Conservation (phyloP, 92 coral and sea anemone genomes). For the Palythoa heliodiscus region DNA sequence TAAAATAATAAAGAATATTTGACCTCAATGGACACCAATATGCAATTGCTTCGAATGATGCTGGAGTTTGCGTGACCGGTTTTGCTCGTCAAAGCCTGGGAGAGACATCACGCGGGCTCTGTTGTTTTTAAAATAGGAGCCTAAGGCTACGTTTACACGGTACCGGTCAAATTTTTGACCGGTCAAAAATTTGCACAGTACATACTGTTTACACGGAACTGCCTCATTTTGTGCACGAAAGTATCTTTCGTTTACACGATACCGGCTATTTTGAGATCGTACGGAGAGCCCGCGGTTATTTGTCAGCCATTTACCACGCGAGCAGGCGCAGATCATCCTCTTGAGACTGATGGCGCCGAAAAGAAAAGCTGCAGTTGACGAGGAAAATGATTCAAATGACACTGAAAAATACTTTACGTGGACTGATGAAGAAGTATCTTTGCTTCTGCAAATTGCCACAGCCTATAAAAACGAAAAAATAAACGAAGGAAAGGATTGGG, state of each 20-base stretch:
- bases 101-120: too few species aligned
- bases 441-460: slow-evolving; percentile 41
- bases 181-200: neutral
- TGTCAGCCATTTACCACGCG: slow-evolving; percentile 7
- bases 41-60: too few species aligned
- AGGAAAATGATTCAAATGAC: neutral
- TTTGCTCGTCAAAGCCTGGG: too few species aligned
- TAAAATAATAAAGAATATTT: too few species aligned
- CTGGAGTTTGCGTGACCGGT: too few species aligned
- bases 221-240: neutral
- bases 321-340: neutral
- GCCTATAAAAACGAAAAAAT: slow-evolving; percentile 31
- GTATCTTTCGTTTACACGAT: neutral
- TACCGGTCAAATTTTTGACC: too few species aligned
- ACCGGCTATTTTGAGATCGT: slow-evolving; percentile 4
- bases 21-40: too few species aligned
- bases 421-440: slow-evolving; percentile 52
- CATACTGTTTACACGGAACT: slow-evolving; percentile 6
- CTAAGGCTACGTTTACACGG: too few species aligned
- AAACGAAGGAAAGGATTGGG: slow-evolving; percentile 51
- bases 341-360: slow-evolving; percentile 15
- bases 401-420: slow-evolving; percentile 41
- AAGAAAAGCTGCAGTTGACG: slow-evolving; percentile 7
- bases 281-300: neutral
- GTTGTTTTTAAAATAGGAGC: too few species aligned